Conservation (phyloP, 2,113 vertebrate genomes). For the Bettongia penicillata region DNA sequence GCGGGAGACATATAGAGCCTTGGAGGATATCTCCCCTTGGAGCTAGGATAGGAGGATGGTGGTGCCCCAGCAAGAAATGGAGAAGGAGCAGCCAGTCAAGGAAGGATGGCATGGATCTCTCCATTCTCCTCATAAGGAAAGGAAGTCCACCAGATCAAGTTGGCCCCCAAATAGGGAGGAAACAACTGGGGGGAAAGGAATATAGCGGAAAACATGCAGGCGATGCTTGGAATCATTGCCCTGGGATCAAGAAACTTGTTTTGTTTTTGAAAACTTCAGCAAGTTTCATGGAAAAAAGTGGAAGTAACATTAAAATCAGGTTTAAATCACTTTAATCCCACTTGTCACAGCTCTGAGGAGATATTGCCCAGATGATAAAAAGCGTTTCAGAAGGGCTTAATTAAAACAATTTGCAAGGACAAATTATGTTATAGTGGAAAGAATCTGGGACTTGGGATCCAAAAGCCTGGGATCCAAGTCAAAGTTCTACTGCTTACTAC, state of each 20-base stretch:
- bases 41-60: not conserved
- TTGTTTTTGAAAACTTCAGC: not conserved
- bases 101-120: not conserved
- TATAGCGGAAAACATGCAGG: not conserved
- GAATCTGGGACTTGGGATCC: not conserved
- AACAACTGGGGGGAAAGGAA: not conserved
- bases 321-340: not conserved
- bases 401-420: not conserved
- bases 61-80: not conserved
- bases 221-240: not conserved
- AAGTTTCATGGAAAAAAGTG: not conserved
- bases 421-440: not conserved
- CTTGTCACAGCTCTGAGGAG: not conserved
- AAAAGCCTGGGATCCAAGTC: not conserved
- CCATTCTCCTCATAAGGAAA: not conserved
- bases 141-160: not conserved
- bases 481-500: not conserved
- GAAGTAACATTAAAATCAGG: not conserved
- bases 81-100: not conserved
- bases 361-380: constrained; percentile 1
- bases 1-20: not conserved
- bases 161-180: not conserved
- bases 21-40: too few species aligned
- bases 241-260: not conserved
- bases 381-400: not conserved